Conservation (phyloP, 2,113 vertebrate genomes). For the Cricetomys ansorgei region DNA sequence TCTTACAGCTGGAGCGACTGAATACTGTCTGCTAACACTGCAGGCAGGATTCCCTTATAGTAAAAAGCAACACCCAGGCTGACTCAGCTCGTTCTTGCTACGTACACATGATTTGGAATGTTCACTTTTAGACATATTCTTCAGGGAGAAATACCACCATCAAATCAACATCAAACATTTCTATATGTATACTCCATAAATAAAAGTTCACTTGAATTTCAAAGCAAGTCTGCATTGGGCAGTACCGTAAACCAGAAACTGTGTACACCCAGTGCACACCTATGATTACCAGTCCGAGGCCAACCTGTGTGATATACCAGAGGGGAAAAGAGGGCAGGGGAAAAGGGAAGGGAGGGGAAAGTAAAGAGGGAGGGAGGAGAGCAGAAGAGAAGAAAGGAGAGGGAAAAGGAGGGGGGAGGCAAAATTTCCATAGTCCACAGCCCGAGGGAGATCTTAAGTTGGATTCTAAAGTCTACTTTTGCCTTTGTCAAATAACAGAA, state of each 20-base stretch:
- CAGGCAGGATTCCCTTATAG: not conserved
- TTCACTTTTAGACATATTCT: not conserved
- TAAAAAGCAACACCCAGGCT: not conserved
- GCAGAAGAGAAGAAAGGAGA: not conserved
- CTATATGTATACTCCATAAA: not conserved
- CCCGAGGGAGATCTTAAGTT: not conserved
- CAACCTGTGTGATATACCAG: not conserved
- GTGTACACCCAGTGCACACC: not conserved
- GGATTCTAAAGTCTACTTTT: constrained; percentile 23
- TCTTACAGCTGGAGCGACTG: constrained; percentile 34
- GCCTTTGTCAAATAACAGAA: not conserved
- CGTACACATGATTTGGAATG: not conserved
- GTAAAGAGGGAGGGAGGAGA: too few relatives aligned
- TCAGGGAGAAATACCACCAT: not conserved
- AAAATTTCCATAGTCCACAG: not conserved
- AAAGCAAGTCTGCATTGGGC: not conserved
- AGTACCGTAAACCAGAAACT: not conserved
- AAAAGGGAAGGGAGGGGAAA: too few relatives aligned
- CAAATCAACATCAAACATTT: not conserved
- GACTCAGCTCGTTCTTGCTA: not conserved
- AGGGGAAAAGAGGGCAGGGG: too few relatives aligned
- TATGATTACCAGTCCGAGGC: not conserved
- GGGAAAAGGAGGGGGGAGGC: too few relatives aligned
- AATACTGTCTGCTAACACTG: constrained; percentile 13
- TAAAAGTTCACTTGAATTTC: not conserved